Evolutionary conservation across 2,888 invertebrate species (phyloP).

Genomic region (Cosmia trapezina): DNA sequence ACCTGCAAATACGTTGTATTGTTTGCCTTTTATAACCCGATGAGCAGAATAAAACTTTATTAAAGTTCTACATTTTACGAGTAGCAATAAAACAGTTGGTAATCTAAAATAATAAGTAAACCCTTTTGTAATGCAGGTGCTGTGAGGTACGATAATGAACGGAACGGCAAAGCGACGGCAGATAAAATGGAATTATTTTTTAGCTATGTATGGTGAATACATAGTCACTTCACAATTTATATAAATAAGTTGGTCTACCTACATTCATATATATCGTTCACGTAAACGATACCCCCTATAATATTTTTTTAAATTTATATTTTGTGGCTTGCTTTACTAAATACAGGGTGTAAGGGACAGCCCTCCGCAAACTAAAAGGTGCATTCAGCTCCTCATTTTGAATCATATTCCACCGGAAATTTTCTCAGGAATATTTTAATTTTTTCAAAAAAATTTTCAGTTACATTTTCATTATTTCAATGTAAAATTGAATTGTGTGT

Average conservation of each 20-base stretch:
- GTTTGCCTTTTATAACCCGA: constrained; percentile 38
- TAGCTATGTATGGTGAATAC: background rate
- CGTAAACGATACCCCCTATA: background rate
- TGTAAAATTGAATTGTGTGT: no score
- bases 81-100: constrained; percentile 37
- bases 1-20: constrained; percentile 27
- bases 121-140: constrained; percentile 26
- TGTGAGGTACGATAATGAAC: background rate
- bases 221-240: background rate
- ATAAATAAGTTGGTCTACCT: no score
- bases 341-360: no score
- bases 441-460: no score
- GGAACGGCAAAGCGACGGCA: background rate
- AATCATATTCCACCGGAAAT: no score
- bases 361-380: no score
- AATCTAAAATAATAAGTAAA: constrained; percentile 29
- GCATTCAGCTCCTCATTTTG: no score
- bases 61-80: constrained; percentile 42
- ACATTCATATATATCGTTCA: no score
- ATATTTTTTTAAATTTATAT: background rate
- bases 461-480: no score
- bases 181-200: constrained; percentile 1
- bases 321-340: background rate
- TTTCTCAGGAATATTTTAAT: no score
- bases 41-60: constrained; percentile 33